phyloP scores from a whole-genome alignment of 2,797 vertebrate genomes.

The Emys orbicularis region DNA sequence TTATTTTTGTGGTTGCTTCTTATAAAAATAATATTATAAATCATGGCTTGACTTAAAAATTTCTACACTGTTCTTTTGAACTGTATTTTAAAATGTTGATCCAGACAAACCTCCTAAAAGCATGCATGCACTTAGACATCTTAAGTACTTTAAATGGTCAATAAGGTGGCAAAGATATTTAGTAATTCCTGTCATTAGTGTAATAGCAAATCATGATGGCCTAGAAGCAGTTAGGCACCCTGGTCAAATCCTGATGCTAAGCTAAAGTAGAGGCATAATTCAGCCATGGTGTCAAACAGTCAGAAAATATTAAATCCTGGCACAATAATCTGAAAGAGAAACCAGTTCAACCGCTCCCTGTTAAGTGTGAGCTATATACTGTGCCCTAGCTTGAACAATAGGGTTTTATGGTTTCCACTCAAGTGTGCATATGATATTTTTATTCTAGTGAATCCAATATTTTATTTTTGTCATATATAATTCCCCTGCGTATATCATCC shows the following conservation, averaged over 20 bases:
- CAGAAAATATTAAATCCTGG: conserved; percentile 45
- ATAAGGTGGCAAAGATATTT: conserved; percentile 71
- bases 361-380: neutral
- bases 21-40: conserved; percentile 78
- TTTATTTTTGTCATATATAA: neutral
- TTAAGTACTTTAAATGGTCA: conserved; percentile 68
- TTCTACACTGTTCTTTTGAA: conserved; percentile 72
- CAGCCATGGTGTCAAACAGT: conserved; percentile 36
- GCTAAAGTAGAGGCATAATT: conserved; percentile 62
- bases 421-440: neutral
- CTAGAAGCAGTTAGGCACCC: conserved; percentile 56
- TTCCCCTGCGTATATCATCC: neutral
- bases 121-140: conserved; percentile 57
- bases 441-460: neutral
- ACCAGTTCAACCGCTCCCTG: neutral
- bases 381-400: neutral
- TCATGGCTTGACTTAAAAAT: conserved; percentile 71
- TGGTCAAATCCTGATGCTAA: conserved; percentile 62
- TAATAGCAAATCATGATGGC: conserved; percentile 75
- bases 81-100: conserved; percentile 61
- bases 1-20: conserved; percentile 75
- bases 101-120: conserved; percentile 63
- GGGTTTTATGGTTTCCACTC: conserved; percentile 10
- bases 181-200: conserved; percentile 73
- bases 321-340: conserved; percentile 25